Evolutionary conservation across 2,888 invertebrate genomes (phyloP).

Genomic region (Lepidonotus clava): DNA sequence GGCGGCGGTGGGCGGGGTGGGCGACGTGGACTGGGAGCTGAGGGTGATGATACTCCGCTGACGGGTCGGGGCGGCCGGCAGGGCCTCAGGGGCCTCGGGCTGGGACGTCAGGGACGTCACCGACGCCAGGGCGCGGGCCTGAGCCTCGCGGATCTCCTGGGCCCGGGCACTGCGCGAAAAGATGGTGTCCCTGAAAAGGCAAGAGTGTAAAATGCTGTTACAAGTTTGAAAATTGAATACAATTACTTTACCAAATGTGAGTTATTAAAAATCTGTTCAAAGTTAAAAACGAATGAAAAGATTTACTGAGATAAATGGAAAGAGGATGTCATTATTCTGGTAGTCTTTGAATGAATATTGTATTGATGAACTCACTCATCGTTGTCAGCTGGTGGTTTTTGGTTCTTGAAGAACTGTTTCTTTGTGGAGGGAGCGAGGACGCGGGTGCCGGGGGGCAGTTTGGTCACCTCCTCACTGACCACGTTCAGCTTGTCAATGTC

Average conservation of each 20-base stretch:
- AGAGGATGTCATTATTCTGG: too few species aligned
- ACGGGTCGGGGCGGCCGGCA: not conserved
- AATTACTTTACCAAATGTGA: too few species aligned
- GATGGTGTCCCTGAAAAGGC: conserved; percentile 67
- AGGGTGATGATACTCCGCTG: conserved; percentile 57
- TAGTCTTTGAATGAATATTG: too few species aligned
- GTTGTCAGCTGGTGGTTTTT: not conserved
- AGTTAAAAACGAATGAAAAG: too few species aligned
- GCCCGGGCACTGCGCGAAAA: conserved; percentile 73
- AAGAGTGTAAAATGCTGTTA: too few species aligned
- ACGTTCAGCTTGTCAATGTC: conserved; percentile 56
- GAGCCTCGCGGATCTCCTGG: conserved; percentile 64
- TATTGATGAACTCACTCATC: conserved; percentile 41
- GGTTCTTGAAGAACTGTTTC: not conserved
- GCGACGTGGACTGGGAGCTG: conserved; percentile 47
- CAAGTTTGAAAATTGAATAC: too few species aligned
- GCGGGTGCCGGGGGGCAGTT: not conserved
- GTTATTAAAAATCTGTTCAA: too few species aligned
- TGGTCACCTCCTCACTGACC: conserved; percentile 41
- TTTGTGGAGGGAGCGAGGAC: conserved; percentile 1
- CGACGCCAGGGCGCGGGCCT: conserved; percentile 38
- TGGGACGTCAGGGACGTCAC: not conserved
- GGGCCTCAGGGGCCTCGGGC: not conserved
- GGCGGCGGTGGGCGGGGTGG: not conserved
- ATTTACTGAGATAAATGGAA: too few species aligned